Conservation (phyloP, 2,797 vertebrate genomes). For the Notolepis coatsorum region DNA sequence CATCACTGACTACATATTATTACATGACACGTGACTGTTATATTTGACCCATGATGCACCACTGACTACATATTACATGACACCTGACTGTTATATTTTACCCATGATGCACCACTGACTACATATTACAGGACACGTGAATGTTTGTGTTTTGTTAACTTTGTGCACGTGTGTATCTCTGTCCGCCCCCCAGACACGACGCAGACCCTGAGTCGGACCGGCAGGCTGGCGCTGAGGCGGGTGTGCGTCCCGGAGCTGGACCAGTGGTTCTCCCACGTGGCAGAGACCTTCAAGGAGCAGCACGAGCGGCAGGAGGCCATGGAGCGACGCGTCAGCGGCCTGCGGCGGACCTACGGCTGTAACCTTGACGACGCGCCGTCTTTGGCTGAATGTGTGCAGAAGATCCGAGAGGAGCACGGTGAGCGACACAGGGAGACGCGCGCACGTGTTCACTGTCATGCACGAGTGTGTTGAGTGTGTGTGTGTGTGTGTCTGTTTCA, state of each 20-base stretch:
- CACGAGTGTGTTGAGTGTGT: no score
- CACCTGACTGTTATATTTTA: no score
- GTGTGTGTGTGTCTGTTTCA: no score
- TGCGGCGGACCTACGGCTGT: slow-evolving; percentile 38
- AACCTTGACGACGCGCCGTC: slow-evolving; percentile 27
- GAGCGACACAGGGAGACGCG: slow-evolving; percentile 18
- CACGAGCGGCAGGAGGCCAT: slow-evolving; percentile 44
- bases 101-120: no score
- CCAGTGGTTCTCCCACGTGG: slow-evolving; percentile 45
- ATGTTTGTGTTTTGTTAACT: not conserved
- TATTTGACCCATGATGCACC: no score
- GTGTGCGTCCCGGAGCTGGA: slow-evolving; percentile 51
- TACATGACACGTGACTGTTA: no score
- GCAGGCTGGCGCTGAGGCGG: slow-evolving; percentile 22
- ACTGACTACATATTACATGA: no score
- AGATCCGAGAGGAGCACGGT: slow-evolving; percentile 52
- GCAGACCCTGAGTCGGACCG: slow-evolving; percentile 1
- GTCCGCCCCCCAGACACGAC: slow-evolving; percentile 7
- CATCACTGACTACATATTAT: no score
- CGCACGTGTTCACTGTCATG: no score
- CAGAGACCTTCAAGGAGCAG: slow-evolving; percentile 61
- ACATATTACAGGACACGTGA: no score
- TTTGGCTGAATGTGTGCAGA: slow-evolving; percentile 52
- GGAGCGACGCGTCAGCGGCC: slow-evolving; percentile 8
- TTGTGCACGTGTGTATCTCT: not conserved